Evolutionary conservation across 92 coral and sea anemone species (phyloP).

Genomic region (Ricordea florida): DNA sequence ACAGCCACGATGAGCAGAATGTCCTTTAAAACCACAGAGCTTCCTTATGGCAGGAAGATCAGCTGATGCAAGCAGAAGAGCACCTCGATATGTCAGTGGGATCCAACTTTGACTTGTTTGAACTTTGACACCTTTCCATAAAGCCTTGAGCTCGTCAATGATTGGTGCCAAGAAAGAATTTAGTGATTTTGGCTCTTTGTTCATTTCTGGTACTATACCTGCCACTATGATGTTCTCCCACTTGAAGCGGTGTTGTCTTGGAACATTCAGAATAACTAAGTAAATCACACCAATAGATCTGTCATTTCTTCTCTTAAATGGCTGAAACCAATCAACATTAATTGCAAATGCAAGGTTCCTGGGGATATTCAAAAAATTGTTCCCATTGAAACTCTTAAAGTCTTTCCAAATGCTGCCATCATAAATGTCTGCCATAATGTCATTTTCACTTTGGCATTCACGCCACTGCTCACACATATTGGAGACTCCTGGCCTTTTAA

Average conservation of each 20-base stretch:
- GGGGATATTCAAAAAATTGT: slow-evolving; percentile 24
- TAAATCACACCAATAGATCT: slow-evolving; percentile 65
- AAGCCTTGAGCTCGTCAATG: slow-evolving; percentile 35
- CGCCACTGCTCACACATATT: slow-evolving; percentile 65
- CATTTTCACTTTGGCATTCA: slow-evolving; percentile 1
- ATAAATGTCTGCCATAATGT: slow-evolving; percentile 43
- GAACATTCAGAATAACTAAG: slow-evolving; percentile 60
- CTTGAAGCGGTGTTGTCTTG: slow-evolving; percentile 60
- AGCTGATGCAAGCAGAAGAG: slow-evolving; percentile 34
- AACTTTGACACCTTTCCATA: slow-evolving; percentile 45
- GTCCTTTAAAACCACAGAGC: slow-evolving; percentile 56
- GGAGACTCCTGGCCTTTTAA: slow-evolving; percentile 52
- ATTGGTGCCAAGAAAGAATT: slow-evolving; percentile 39
- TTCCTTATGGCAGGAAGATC: slow-evolving; percentile 50
- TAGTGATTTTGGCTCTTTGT: slow-evolving; percentile 52
- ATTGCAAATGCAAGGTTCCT: slow-evolving; percentile 53
- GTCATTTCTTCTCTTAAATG: slow-evolving; percentile 53
- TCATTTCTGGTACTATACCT: slow-evolving; percentile 49
- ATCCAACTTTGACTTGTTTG: slow-evolving; percentile 29
- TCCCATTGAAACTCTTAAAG: slow-evolving; percentile 29
- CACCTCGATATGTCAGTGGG: slow-evolving; percentile 25
- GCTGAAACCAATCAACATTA: slow-evolving; percentile 76
- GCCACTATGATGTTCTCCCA: slow-evolving; percentile 59
- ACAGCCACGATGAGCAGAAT: slow-evolving; percentile 47
- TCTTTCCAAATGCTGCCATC: slow-evolving; percentile 63